Evolutionary conservation across 1,140 invertebrate genomes (phyloP), one percentile per base, ranked within the genome.

Genomic region (Eufriesea mexicana): DNA sequence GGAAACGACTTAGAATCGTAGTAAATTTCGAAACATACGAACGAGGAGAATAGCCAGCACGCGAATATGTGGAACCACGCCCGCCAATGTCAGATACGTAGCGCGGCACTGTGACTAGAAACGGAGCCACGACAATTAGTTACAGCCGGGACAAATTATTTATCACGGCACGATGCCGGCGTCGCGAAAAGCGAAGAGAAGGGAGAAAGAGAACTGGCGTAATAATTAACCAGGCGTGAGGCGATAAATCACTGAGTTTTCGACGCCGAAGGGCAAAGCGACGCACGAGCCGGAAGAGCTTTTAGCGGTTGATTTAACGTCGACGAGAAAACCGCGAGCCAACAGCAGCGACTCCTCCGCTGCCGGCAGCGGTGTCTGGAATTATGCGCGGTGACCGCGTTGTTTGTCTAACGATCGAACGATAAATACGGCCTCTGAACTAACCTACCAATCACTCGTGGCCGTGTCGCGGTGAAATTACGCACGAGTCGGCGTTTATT

Each of bases 321-420:
- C 9, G 14, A 7, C 45, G 25, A 74, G 74, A 70, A 77, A 83
- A 70, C 45, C 72, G 61, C 47, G 23, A 54, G 2, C 6, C 57
- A 66, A 35, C 12, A 16, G 14, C 12, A 16, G 14, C 51, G 51
- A 14, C n/a, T 12, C 16, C n/a, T 7, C 45, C 45, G 20, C 18
- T 2, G 62, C 54, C 20, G 10, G n/a, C 62, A 42, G 54, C 74
- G 28, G 12, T 9, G 47, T 55, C 49, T 73, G 59, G 51, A 76
- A 83, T 85, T 85, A 85, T 85, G 84, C 84, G 77, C 66, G 73
- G 79, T 70, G 79, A 70, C 55, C 59, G 66, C 73, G 84, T 82
- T 85, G 79, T 85, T 85, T 83, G 79, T 83, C 79, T 66, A 83
- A 83, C 84, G 84, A 85, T 85, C 84, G 51, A 78, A 42, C 81